Evolutionary conservation across 1,140 invertebrate genomes (phyloP).

Genomic region (Aphis gossypii): DNA sequence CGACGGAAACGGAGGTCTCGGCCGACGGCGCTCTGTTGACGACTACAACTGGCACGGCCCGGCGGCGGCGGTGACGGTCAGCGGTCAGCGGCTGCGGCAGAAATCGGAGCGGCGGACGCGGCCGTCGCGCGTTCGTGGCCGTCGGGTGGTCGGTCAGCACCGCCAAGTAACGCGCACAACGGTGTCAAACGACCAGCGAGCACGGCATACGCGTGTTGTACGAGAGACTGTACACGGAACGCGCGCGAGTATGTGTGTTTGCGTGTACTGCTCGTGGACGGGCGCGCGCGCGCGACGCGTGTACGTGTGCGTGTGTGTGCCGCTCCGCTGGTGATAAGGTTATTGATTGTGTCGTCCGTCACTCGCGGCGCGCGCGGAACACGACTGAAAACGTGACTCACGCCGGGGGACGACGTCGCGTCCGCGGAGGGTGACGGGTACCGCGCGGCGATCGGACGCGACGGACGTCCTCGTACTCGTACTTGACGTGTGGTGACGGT

Average conservation of each 20-base stretch:
- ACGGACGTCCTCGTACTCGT: background rate
- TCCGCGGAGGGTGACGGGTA: background rate
- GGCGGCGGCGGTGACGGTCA: background rate
- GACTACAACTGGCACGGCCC: too few species aligned
- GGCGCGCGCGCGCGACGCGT: too few species aligned
- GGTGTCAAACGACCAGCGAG: conserved; percentile 4
- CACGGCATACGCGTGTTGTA: conserved; percentile 43
- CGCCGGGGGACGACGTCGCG: background rate
- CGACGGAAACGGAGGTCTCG: background rate
- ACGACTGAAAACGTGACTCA: conserved; percentile 35
- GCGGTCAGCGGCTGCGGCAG: background rate
- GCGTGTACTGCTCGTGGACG: background rate
- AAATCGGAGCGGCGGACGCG: background rate
- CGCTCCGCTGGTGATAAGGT: conserved; percentile 21
- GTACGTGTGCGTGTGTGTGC: background rate
- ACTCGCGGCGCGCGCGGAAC: background rate
- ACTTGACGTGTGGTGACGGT: background rate
- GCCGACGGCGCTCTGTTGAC: background rate
- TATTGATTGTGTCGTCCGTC: conserved; percentile 40
- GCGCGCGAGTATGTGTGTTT: background rate
- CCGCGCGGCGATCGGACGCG: background rate
- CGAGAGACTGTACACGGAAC: background rate
- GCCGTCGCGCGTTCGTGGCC: background rate
- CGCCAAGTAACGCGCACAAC: background rate
- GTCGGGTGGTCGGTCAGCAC: background rate